Evolutionary conservation across 2,888 invertebrate genomes (phyloP).

Genomic region (Aphodius sticticus): DNA sequence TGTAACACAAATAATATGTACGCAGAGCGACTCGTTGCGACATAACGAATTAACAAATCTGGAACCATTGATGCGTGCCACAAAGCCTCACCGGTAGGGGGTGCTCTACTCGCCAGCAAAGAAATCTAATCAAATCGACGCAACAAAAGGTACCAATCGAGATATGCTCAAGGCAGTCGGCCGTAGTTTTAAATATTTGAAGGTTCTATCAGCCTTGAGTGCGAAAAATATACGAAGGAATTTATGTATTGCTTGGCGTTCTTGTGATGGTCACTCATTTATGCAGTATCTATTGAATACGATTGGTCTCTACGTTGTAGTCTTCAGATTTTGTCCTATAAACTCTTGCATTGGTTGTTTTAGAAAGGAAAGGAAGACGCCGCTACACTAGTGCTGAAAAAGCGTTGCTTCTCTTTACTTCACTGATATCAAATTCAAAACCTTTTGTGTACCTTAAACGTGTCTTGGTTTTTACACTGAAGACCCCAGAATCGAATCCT

Average conservation of each 20-base stretch:
- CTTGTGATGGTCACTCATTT: background rate
- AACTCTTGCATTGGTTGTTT: too few species aligned
- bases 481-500: too few species aligned
- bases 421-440: too few species aligned
- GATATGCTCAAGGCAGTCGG: background rate
- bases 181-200: background rate
- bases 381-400: too few species aligned
- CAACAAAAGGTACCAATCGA: background rate
- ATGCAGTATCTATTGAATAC: background rate
- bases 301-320: too few species aligned
- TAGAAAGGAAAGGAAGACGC: too few species aligned
- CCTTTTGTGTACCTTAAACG: too few species aligned
- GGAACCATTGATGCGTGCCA: background rate
- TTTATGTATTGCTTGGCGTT: background rate
- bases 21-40: background rate
- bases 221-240: background rate
- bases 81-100: background rate
- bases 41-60: slow-evolving; percentile 4
- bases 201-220: slow-evolving; percentile 4
- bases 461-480: too few species aligned
- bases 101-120: background rate
- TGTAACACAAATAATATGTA: background rate
- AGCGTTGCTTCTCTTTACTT: too few species aligned
- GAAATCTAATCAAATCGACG: background rate
- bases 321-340: too few species aligned